Conservation (phyloP, 64 coral and sea anemone species). For the Exaiptasia diaphana region DNA sequence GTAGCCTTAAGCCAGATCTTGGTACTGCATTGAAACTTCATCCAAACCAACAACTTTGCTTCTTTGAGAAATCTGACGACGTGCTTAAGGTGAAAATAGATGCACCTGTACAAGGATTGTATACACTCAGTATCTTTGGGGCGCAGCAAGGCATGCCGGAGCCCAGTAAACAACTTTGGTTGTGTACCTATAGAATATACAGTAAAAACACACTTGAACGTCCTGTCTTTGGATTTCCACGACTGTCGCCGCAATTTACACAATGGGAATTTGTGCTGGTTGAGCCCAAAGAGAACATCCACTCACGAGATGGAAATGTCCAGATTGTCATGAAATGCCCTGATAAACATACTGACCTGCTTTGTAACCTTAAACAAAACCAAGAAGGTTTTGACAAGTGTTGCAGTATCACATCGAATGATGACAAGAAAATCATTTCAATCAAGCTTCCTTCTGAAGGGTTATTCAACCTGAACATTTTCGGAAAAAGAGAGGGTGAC, state of each 20-base stretch:
- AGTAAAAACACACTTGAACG: neutral
- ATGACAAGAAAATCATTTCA: constrained; percentile 5
- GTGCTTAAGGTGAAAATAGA: constrained; percentile 17
- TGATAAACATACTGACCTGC: neutral
- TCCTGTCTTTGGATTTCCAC: constrained; percentile 20
- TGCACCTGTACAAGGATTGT: constrained; percentile 24
- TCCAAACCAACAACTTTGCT: neutral
- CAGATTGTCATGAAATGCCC: constrained; percentile 13
- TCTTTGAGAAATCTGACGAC: constrained; percentile 31
- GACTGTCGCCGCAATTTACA: constrained; percentile 10
- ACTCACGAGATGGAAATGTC: constrained; percentile 3
- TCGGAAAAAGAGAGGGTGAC: neutral
- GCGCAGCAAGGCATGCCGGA: neutral
- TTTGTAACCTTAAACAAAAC: neutral
- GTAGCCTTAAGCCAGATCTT: neutral
- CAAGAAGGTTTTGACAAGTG: constrained; percentile 20
- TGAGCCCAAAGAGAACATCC: constrained; percentile 39
- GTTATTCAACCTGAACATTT: constrained; percentile 41
- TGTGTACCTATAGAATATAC: constrained; percentile 39
- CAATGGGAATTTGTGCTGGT: constrained; percentile 27
- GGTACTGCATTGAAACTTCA: neutral
- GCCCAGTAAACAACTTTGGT: neutral
- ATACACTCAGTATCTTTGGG: constrained; percentile 15
- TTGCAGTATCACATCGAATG: neutral
- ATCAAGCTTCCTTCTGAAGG: constrained; percentile 21